Conservation (phyloP, 2,113 vertebrate species). For the Delphinus delphis region DNA sequence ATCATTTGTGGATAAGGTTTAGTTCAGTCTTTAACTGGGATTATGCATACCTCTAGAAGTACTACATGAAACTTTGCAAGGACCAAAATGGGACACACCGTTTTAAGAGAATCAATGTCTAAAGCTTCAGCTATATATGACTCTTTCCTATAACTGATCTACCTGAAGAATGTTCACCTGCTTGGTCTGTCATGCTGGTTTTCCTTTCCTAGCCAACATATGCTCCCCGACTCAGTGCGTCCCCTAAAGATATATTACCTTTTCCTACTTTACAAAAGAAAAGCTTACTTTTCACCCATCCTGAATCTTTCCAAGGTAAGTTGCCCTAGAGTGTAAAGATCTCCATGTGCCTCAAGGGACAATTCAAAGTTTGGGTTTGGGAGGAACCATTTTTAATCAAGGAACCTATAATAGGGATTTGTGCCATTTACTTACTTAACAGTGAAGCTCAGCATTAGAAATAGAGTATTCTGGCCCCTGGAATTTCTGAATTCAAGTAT, state of each 20-base stretch:
- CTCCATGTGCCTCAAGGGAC: background rate
- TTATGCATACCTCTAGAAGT: background rate
- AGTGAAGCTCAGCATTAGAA: background rate
- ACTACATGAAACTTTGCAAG: background rate
- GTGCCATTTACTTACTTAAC: background rate
- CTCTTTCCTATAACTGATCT: background rate
- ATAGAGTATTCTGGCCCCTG: background rate
- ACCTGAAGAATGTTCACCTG: slow-evolving; percentile 8
- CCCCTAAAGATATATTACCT: background rate
- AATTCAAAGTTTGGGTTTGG: background rate
- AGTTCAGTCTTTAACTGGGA: background rate
- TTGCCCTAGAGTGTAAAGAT: background rate
- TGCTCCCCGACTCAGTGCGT: too few relatives aligned
- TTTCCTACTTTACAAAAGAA: background rate
- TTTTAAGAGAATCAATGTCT: slow-evolving; percentile 12
- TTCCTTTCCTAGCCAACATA: background rate
- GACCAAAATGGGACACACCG: background rate
- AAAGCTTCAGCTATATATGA: slow-evolving; percentile 7
- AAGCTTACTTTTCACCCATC: background rate
- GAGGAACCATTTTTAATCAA: background rate
- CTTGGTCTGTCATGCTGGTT: background rate
- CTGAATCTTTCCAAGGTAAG: slow-evolving; percentile 3
- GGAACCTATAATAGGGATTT: background rate
- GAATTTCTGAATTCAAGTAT: background rate
- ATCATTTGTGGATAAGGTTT: background rate